These are phyloP conservation scores for Pitta sordida DNA, from an alignment of 2,113 vertebrate species.

Conservation along the genomic window DNA sequence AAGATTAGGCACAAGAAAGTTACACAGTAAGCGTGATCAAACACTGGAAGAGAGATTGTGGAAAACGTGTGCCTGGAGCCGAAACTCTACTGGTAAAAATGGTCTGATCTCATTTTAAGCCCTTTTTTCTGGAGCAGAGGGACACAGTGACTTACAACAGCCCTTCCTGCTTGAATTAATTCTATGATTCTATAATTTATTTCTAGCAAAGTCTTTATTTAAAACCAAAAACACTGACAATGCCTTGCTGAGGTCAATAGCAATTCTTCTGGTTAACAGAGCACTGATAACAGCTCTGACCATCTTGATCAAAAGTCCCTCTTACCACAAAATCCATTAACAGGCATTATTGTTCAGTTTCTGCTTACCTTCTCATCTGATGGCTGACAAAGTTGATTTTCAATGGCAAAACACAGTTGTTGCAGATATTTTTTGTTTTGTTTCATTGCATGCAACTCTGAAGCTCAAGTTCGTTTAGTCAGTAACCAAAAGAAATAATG, in stretches of 20 bases:
- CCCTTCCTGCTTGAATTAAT: not conserved
- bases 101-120: not conserved
- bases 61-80: not conserved
- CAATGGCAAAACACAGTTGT: not conserved
- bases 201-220: not conserved
- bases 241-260: not conserved
- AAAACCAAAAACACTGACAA: not conserved
- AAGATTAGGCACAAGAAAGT: no score
- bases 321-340: not conserved
- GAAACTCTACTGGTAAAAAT: not conserved
- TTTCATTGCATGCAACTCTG: not conserved
- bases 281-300: not conserved
- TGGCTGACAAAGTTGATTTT: not conserved
- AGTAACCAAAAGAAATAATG: not conserved
- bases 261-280: not conserved
- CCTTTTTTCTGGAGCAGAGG: not conserved
- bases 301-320: not conserved
- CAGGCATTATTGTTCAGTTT: not conserved
- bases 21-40: not conserved
- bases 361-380: not conserved
- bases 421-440: not conserved
- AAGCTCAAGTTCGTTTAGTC: not conserved
- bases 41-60: not conserved
- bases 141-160: not conserved
- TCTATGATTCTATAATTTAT: not conserved